A percentile compares a stretch with the other conserved stretches of the same genome.
Conservation (phyloP, 2,888 invertebrate genomes). For the Orthonychiurus folsomi region DNA sequence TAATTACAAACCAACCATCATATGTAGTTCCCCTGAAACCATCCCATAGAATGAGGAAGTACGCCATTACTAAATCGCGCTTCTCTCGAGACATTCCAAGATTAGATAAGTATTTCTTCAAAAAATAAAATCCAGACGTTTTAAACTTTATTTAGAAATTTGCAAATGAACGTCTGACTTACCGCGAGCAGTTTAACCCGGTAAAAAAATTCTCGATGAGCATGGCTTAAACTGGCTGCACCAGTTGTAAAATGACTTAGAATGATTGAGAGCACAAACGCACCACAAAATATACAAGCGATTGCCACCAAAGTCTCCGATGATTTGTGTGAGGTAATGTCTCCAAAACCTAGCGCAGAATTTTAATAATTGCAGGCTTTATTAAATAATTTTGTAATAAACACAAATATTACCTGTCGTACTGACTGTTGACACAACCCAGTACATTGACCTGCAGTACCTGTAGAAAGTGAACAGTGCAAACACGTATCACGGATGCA, state of each 20-base stretch:
- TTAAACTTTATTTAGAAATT: slow-evolving; percentile 7
- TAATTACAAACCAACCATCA: no score
- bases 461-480: no score
- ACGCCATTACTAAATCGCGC: slow-evolving; percentile 28
- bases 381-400: neutral
- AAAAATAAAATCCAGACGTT: neutral
- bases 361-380: slow-evolving; percentile 14
- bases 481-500: no score
- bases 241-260: slow-evolving; percentile 34
- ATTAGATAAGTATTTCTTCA: slow-evolving; percentile 32
- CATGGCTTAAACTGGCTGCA: slow-evolving; percentile 23
- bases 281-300: slow-evolving; percentile 33
- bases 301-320: slow-evolving; percentile 27
- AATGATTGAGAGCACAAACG: slow-evolving; percentile 35
- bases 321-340: slow-evolving; percentile 27
- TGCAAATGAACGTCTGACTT: slow-evolving; percentile 13
- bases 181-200: slow-evolving; percentile 34
- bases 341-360: slow-evolving; percentile 35
- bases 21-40: slow-evolving; percentile 29
- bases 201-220: slow-evolving; percentile 34
- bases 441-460: neutral
- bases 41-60: slow-evolving; percentile 31
- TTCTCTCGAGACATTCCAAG: slow-evolving; percentile 30
- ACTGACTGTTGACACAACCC: neutral
- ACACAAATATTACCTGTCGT: neutral